Percentiles rank a stretch among this genome's conserved stretches.
Conservation (phyloP, 2,888 invertebrate species). For the Acanthococcus lagerstroemiae region DNA sequence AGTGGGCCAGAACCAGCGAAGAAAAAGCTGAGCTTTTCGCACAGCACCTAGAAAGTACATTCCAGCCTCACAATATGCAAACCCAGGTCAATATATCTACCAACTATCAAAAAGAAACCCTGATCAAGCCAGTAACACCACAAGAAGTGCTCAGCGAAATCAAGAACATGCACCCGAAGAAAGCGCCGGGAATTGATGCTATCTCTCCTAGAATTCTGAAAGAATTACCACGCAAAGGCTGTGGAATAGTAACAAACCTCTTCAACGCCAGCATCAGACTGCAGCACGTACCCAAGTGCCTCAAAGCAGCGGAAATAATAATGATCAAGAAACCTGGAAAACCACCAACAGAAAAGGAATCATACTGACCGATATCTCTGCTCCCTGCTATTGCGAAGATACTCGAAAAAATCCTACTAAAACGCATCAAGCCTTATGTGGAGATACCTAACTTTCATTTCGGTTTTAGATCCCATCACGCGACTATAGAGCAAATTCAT, state of each 20-base stretch:
- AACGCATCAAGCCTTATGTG: neutral
- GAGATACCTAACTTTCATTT: neutral
- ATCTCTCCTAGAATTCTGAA: neutral
- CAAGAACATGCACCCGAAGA: too few species aligned
- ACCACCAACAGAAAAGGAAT: neutral
- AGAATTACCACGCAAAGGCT: neutral
- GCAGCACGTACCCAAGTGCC: neutral
- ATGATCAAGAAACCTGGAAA: constrained; percentile 3
- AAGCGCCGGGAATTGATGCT: too few species aligned
- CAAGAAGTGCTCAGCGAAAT: too few species aligned
- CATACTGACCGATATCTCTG: neutral
- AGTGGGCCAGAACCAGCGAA: constrained; percentile 34
- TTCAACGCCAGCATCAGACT: neutral
- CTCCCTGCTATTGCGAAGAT: neutral
- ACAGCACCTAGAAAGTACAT: too few species aligned
- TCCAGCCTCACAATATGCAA: too few species aligned
- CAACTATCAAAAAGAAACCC: neutral
- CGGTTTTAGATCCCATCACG: neutral
- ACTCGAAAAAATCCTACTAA: neutral
- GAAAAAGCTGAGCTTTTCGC: too few species aligned
- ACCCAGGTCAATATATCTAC: too few species aligned
- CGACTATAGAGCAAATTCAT: neutral
- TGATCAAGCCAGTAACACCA: too few species aligned
- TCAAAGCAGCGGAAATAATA: too few species aligned
- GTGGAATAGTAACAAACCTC: neutral